Evolutionary conservation across 2,797 vertebrate species (phyloP), one percentile per base, ranked within the genome.

Genomic region (Karalla daura): DNA sequence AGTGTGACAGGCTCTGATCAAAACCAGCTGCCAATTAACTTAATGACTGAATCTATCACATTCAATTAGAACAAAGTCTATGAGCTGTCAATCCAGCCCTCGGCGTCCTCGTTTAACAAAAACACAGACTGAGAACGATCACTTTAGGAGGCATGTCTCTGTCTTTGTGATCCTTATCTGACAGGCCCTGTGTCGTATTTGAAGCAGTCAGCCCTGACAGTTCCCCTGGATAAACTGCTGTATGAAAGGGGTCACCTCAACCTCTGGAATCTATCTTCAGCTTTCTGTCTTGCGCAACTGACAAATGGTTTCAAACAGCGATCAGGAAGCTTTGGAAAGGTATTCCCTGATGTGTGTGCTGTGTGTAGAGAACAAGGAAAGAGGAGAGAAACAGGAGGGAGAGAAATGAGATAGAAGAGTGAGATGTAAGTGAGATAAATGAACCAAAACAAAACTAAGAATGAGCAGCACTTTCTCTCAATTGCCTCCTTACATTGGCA

Each of bases 21-120:
- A 72, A 88, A 88, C 85, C 91, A 91, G 90, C 85, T 91, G 88
- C 83, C 87, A 89, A 90, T 91, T 91, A 89, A 86, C 87, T 79
- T 88, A 92, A 91, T 90, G 87, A 91, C 87, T 82, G 76, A 78
- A 85, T 85, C 88, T 75, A 86, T 91, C 89, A 87, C 85, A 69
- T 91, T 85, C 87, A 89, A 88, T 92, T 90, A 92, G 80, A 81
- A 79, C n/a, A 62, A 23, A 50, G 75, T 32, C 68, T 63, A 70
- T 28, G 76, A 67, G 73, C 83, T 81, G 87, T 89, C 88, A 86
- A 79, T 90, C 86, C 78, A 70, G 66, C 62, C 59, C 72, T 74
- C 20, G 51, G 67, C 63, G 44, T 15, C 20, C 75, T 81, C 63
- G 49, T 65, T 90, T 73, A 84, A 86, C 76, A 76, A 75, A 90